Evolutionary conservation across 2,797 vertebrate genomes (phyloP).

Genomic region (Hydrolagus colliei): DNA sequence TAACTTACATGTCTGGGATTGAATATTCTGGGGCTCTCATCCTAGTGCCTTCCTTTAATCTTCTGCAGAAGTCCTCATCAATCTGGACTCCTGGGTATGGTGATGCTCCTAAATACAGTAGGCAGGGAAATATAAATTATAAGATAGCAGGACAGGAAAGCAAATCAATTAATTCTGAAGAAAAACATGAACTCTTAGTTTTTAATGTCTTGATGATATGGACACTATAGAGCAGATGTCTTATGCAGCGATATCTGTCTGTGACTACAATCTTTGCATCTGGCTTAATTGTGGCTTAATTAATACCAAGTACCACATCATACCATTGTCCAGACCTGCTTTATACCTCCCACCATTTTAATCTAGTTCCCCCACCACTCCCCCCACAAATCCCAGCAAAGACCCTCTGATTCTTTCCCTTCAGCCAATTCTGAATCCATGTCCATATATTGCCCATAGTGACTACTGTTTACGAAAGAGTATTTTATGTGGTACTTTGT

Average conservation of each 20-base stretch:
- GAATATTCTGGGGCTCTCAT: conserved; percentile 59
- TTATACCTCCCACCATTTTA: no score
- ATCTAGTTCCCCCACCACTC: no score
- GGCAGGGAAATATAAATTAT: neutral
- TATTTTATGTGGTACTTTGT: no score
- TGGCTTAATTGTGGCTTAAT: neutral
- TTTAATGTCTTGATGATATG: neutral
- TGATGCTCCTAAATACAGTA: conserved; percentile 49
- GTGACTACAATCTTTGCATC: neutral
- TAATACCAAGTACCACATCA: neutral
- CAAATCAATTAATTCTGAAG: neutral
- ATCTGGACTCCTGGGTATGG: conserved; percentile 62
- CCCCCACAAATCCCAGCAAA: no score
- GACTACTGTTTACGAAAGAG: no score
- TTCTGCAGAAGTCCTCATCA: conserved; percentile 62
- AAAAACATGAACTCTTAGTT: no score
- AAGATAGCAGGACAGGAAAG: neutral
- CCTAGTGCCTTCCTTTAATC: conserved; percentile 59
- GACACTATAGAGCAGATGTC: neutral
- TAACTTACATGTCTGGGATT: conserved; percentile 56
- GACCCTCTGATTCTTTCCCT: no score
- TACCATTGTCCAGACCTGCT: neutral
- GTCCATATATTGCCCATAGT: no score
- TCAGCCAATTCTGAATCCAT: no score
- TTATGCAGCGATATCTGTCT: neutral